phyloP scores from a whole-genome alignment of 2,113 vertebrate species.

The Mobula hypostoma region DNA sequence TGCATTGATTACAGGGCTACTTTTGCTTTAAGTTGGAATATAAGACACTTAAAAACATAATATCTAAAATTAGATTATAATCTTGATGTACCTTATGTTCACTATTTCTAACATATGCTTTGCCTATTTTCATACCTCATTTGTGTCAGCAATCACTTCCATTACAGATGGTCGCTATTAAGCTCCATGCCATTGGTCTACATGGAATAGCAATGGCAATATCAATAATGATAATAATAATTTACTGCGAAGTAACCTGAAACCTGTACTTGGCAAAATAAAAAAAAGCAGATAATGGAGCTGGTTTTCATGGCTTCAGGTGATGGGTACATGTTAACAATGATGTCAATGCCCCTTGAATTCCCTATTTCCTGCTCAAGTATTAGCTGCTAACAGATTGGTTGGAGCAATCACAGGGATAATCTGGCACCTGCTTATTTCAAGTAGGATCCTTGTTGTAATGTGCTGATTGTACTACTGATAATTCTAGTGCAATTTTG shows the following conservation, averaged over 20 bases:
- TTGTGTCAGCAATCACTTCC: not conserved
- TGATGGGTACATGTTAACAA: not conserved
- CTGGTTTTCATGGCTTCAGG: not conserved
- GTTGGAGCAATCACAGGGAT: not conserved
- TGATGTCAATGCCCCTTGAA: not conserved
- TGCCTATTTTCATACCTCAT: not conserved
- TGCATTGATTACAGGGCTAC: not conserved
- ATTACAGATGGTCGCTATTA: not conserved
- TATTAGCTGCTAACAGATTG: not conserved
- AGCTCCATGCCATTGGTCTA: not conserved
- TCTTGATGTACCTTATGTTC: not conserved
- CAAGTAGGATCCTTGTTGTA: not conserved
- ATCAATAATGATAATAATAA: not conserved
- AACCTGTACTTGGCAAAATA: not conserved
- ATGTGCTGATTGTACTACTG: not conserved
- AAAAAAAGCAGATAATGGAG: not conserved
- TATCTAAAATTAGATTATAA: not conserved
- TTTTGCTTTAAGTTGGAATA: not conserved
- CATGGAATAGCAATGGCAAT: not conserved
- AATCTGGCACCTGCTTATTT: not conserved
- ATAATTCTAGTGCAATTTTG: not conserved
- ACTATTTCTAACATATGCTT: not conserved
- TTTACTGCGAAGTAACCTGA: not conserved
- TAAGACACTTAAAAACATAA: not conserved
- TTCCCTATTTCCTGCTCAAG: not conserved